A percentile compares a stretch with the other conserved stretches of the same genome.
Conservation (phyloP, 37 sponge, comb jelly and placozoan genomes). For the Mnemiopsis leidyi region DNA sequence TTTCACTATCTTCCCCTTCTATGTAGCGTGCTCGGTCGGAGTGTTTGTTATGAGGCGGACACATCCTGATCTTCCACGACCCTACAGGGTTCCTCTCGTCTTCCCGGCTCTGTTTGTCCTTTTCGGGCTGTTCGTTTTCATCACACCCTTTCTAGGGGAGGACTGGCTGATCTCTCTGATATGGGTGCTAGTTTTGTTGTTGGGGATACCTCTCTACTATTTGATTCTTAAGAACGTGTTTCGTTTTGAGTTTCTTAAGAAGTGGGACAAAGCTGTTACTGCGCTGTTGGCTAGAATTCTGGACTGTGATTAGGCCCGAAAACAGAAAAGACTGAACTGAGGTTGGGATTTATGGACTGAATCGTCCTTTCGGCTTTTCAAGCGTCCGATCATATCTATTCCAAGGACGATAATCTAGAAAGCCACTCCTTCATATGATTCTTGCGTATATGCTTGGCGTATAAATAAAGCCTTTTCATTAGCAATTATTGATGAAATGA, state of each 20-base stretch:
- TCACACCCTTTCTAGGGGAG: background rate
- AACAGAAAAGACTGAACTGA: too few relatives aligned
- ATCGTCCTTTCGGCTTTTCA: too few relatives aligned
- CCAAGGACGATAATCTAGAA: too few relatives aligned
- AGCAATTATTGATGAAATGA: too few relatives aligned
- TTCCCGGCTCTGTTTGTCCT: background rate
- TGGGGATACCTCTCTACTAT: slow-evolving; percentile 7
- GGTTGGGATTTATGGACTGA: too few relatives aligned
- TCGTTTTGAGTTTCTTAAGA: background rate
- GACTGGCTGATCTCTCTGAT: background rate
- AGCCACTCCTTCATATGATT: too few relatives aligned
- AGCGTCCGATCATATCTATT: too few relatives aligned
- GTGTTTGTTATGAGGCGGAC: background rate
- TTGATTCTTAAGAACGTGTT: background rate
- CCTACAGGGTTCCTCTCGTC: slow-evolving; percentile 11
- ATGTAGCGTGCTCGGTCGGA: background rate
- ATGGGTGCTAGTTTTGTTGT: slow-evolving; percentile 1
- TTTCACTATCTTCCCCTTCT: background rate
- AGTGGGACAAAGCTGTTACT: background rate
- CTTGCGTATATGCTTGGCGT: too few relatives aligned
- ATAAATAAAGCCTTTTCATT: too few relatives aligned
- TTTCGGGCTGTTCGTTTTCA: slow-evolving; percentile 15
- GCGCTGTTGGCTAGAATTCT: background rate
- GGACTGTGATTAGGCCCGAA: slow-evolving; percentile 2
- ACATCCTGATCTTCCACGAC: background rate